phyloP scores from a whole-genome alignment of 1,140 invertebrate species.

The Drosophila pachea region DNA sequence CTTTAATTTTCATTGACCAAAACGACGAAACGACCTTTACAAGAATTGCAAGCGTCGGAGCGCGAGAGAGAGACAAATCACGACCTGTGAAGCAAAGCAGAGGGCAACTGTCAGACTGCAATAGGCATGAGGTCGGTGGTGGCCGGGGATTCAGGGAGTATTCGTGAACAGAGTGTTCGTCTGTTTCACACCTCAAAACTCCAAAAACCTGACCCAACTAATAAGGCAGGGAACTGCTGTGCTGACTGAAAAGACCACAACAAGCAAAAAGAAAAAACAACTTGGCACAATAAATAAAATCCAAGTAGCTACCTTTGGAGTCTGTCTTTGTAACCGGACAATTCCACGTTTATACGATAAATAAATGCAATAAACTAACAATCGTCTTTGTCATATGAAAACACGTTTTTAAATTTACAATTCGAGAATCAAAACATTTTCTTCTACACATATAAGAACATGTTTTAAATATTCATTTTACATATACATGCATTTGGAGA shows the following conservation, averaged over 20 bases:
- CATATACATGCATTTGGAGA: too few species aligned
- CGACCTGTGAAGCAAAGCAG: conserved; percentile 52
- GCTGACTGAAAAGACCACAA: conserved; percentile 38
- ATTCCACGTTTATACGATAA: conserved; percentile 15
- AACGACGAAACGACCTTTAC: conserved; percentile 68
- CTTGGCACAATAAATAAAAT: conserved; percentile 76
- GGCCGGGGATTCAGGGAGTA: background rate
- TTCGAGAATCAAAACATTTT: too few species aligned
- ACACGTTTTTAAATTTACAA: background rate
- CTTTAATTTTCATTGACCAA: conserved; percentile 67
- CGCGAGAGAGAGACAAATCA: conserved; percentile 54
- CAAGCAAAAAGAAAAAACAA: conserved; percentile 46
- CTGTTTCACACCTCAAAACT: conserved; percentile 60
- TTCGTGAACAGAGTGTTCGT: background rate
- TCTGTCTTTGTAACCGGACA: conserved; percentile 58
- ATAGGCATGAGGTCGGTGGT: background rate
- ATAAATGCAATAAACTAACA: background rate
- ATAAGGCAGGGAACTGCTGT: conserved; percentile 59
- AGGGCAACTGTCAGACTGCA: conserved; percentile 40
- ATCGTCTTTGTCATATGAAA: too few species aligned
- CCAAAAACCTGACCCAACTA: conserved; percentile 63
- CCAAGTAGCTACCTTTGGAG: conserved; percentile 69
- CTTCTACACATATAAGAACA: too few species aligned
- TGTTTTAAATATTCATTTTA: too few species aligned
- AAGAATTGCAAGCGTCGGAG: conserved; percentile 37